Conservation (phyloP, 2,113 vertebrate genomes). For the Ptychochromis oligacanthus region DNA sequence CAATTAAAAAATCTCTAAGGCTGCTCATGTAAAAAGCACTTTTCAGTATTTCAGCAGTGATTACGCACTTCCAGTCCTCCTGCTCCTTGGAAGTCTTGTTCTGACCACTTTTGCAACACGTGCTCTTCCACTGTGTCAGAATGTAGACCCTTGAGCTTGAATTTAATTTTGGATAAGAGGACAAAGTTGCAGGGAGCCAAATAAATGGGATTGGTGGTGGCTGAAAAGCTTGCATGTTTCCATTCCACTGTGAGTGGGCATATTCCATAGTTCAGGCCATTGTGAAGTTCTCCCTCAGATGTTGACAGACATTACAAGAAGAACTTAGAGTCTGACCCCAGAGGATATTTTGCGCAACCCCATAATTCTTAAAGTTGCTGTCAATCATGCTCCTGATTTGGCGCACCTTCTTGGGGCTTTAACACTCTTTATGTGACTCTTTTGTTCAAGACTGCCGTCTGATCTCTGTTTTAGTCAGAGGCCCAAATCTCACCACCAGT, state of each 20-base stretch:
- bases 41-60: not conserved
- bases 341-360: not conserved
- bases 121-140: not conserved
- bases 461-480: too few relatives aligned
- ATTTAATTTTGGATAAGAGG: not conserved
- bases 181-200: not conserved
- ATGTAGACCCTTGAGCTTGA: not conserved
- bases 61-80: not conserved
- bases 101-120: not conserved
- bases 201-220: not conserved
- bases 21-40: not conserved
- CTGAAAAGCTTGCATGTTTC: not conserved
- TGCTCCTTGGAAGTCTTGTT: not conserved
- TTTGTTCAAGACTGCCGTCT: too few relatives aligned
- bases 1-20: not conserved
- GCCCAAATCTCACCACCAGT: too few relatives aligned
- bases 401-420: too few relatives aligned
- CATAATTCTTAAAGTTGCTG: not conserved
- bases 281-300: not conserved
- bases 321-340: not conserved
- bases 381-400: too few relatives aligned
- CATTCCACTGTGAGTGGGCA: not conserved
- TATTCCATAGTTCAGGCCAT: not conserved
- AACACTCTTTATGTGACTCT: too few relatives aligned
- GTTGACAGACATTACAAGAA: too few relatives aligned